Evolutionary conservation across 2,888 invertebrate species (phyloP).

Genomic region (Atethmia centrago): DNA sequence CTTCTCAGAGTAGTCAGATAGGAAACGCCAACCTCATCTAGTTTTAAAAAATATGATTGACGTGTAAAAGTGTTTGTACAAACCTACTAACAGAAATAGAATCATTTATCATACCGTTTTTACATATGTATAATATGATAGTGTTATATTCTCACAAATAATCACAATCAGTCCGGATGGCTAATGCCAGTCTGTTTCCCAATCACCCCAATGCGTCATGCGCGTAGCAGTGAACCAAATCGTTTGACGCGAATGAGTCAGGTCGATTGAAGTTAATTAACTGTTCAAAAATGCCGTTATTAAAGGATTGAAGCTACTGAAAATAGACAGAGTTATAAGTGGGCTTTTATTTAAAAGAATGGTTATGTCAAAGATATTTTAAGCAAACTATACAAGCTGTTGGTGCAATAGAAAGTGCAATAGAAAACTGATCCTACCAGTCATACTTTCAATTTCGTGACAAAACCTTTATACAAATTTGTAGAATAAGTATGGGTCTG

Average conservation of each 20-base stretch:
- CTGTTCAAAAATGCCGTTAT: conserved; percentile 15
- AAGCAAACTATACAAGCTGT: neutral
- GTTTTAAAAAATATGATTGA: too few relatives aligned
- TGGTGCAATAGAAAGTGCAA: neutral
- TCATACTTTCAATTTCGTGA: too few relatives aligned
- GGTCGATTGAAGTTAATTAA: conserved; percentile 36
- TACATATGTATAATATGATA: neutral
- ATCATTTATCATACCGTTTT: too few relatives aligned
- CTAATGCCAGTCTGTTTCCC: neutral
- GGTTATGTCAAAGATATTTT: neutral
- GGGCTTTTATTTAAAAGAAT: conserved; percentile 10
- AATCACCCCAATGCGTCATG: conserved; percentile 42
- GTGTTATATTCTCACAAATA: neutral
- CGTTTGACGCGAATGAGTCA: conserved; percentile 41
- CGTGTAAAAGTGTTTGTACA: too few relatives aligned
- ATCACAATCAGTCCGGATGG: neutral
- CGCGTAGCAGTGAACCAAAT: conserved; percentile 20
- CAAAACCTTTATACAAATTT: too few relatives aligned
- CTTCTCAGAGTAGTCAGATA: too few relatives aligned
- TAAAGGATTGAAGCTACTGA: conserved; percentile 10
- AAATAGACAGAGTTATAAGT: conserved; percentile 12
- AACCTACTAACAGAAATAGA: too few relatives aligned
- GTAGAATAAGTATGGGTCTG: too few relatives aligned
- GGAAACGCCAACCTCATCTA: too few relatives aligned
- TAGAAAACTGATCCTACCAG: neutral